Percentiles rank a stretch among this genome's conserved stretches.
phyloP scores from a whole-genome alignment of 1,140 invertebrate species.

The Aricia agestis region DNA sequence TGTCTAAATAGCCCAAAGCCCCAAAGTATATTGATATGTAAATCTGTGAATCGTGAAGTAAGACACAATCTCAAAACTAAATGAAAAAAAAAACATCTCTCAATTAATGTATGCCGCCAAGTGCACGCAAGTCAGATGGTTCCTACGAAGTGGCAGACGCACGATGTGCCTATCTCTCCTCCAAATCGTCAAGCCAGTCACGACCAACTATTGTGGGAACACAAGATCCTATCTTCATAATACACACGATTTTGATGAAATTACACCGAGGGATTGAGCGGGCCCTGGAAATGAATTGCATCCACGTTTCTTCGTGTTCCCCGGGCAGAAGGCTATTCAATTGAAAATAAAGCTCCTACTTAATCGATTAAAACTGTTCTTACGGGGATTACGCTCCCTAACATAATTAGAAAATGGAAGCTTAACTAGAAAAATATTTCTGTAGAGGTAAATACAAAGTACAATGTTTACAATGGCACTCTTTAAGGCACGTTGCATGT shows the following conservation, averaged over 20 bases:
- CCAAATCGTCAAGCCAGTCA: conserved; percentile 49
- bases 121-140: not conserved
- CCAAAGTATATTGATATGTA: too few species aligned
- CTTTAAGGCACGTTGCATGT: too few species aligned
- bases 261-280: not conserved
- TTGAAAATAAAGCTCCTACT: not conserved
- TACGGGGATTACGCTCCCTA: not conserved
- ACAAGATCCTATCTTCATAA: conserved; percentile 33
- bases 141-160: conserved; percentile 32
- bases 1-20: too few species aligned
- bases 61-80: too few species aligned
- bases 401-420: not conserved
- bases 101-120: not conserved
- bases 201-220: conserved; percentile 55
- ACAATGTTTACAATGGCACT: too few species aligned
- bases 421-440: not conserved
- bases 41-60: too few species aligned
- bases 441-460: too few species aligned
- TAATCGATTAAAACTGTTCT: not conserved
- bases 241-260: conserved; percentile 9
- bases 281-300: not conserved
- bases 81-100: not conserved
- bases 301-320: not conserved
- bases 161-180: conserved; percentile 41
- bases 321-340: not conserved